Evolutionary conservation across 2,797 vertebrate genomes (phyloP).

Genomic region (Denticeps clupeoides): DNA sequence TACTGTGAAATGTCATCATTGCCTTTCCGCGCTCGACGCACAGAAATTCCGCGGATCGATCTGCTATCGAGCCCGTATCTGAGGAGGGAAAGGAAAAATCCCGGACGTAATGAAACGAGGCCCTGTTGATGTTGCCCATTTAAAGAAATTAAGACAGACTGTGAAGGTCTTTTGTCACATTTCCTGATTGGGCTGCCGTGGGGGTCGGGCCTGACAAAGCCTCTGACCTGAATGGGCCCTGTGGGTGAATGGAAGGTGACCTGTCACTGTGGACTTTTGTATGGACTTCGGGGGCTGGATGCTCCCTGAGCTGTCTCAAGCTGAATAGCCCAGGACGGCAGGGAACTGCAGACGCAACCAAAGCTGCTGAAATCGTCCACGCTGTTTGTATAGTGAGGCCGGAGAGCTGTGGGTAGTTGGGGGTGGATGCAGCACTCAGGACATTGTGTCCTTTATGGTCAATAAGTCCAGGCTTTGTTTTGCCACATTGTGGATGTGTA

Average conservation of each 20-base stretch:
- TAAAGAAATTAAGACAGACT: background rate
- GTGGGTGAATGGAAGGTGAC: conserved; percentile 14
- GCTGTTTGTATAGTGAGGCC: conserved; percentile 17
- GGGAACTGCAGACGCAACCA: conserved; percentile 5
- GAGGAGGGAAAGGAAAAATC: too few species aligned
- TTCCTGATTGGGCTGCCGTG: conserved; percentile 14
- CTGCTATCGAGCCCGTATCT: too few species aligned
- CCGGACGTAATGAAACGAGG: too few species aligned
- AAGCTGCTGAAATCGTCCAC: conserved; percentile 9
- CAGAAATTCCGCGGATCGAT: too few species aligned
- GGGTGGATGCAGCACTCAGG: background rate
- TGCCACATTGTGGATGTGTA: background rate
- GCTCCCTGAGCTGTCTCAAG: conserved; percentile 8
- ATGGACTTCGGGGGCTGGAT: conserved; percentile 4
- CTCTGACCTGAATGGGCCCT: conserved; percentile 8
- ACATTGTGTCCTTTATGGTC: conserved; percentile 11
- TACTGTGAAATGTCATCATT: background rate
- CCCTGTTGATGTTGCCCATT: background rate
- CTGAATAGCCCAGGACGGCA: conserved; percentile 8
- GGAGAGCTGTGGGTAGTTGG: background rate
- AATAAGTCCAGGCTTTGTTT: conserved; percentile 9
- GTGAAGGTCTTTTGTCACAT: conserved; percentile 9
- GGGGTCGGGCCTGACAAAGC: conserved; percentile 12
- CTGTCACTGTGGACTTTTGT: background rate
- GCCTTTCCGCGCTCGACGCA: too few species aligned